Evolutionary conservation across 23 tunicate species (phyloP).

Genomic region (Styela clava): DNA sequence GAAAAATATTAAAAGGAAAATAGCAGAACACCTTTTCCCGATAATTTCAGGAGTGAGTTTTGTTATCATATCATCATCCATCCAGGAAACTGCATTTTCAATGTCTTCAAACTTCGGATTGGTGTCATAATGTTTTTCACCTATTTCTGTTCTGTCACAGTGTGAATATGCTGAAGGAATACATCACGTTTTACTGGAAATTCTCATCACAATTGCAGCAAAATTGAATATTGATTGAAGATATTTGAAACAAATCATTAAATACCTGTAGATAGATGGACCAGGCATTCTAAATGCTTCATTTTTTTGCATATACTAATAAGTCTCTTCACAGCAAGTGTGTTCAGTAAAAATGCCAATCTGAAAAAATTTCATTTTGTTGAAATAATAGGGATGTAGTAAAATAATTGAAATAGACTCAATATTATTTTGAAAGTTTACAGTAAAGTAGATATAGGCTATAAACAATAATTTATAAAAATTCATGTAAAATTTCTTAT

Average conservation of each 20-base stretch:
- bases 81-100: constrained; percentile 72
- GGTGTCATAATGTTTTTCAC: constrained; percentile 67
- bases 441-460: background rate
- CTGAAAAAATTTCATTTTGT: constrained; percentile 31
- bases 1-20: too few species aligned
- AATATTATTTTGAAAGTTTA: background rate
- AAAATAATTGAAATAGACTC: background rate
- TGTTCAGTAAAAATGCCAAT: constrained; percentile 59
- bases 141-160: constrained; percentile 69
- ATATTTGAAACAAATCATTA: background rate
- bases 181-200: too few species aligned
- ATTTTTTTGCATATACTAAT: constrained; percentile 53
- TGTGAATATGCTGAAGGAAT: constrained; percentile 84
- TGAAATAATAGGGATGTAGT: background rate
- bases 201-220: background rate
- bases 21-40: constrained; percentile 44
- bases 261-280: constrained; percentile 86
- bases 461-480: background rate
- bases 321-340: constrained; percentile 67
- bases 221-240: background rate
- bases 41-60: constrained; percentile 88
- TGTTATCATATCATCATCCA: constrained; percentile 83
- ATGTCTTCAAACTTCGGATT: constrained; percentile 74
- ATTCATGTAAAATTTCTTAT: too few species aligned
- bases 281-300: constrained; percentile 52